Base-by-base conservation (phyloP, 2,113 vertebrate species). In the Galbula dea region DNA sequence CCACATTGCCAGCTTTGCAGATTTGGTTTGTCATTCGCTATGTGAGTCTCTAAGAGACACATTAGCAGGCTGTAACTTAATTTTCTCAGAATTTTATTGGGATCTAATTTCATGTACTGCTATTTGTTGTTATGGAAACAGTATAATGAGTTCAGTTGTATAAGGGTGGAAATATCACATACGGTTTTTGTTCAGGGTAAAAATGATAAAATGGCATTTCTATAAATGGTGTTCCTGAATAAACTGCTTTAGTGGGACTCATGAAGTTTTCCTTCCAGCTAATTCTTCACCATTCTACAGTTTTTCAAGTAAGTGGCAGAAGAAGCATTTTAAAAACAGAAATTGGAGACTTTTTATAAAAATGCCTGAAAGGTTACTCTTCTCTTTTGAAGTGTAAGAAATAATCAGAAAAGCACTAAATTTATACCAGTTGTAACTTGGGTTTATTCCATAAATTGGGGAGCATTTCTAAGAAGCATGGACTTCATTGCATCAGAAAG, bases 91-190 rank as follows among this genome's bases (percentile, higher is more conserved):
- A 95, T 95, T 95, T 97, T 97, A 93, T 96, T 97, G 94, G 94
- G 94, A 91, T 96, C 87, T 96, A 94, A 96, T 97, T 97, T 96
- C 91, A 94, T 96, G 96, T 96, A 93, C 97, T 95, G 94, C 96
- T 97, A 91, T 85, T 90, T 89, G 98, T 98, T 98, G 96, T 97
- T 97, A 98, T 97, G 97, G 98, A 94, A 96, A 98, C 96, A 26
- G 93, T 94, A 96, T 97, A 92, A 97, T 97, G 96, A 97, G 86
- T 93, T 96, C 94, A 92, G 94, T 97, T 97, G 94, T 97, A 89
- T 95, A 96, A 97, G 97, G 97, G 95, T 94, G 87, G 72, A 96
- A 97, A 96, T 97, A 97, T 95, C 97, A 95, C 97, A 96, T 91
- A 95, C 92, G 93, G 94, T 96, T 95, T 96, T 65, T 96, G 94